Conservation (phyloP, 2,113 vertebrate genomes). For the Gobiocypris rarus region DNA sequence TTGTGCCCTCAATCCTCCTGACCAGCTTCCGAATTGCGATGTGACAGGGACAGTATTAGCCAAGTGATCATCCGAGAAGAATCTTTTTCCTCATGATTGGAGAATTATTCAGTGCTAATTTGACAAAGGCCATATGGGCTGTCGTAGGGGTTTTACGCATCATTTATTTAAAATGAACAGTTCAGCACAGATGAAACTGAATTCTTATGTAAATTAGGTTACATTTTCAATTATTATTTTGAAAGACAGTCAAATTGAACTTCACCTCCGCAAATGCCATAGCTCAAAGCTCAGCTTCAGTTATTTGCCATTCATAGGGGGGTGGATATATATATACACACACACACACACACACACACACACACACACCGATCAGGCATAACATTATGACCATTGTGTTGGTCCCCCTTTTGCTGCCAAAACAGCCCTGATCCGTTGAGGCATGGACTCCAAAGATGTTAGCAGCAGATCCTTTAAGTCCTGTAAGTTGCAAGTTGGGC, state of each 20-base stretch:
- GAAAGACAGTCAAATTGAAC: background rate
- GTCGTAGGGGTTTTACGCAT: background rate
- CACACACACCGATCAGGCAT: no score
- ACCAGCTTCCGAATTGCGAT: slow-evolving; percentile 9
- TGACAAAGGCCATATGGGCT: background rate
- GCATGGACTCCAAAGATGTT: no score
- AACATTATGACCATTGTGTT: no score
- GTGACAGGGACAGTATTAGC: background rate
- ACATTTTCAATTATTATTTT: slow-evolving; percentile 8
- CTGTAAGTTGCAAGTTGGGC: no score
- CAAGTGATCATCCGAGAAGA: background rate
- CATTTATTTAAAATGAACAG: background rate
- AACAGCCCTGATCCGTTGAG: no score
- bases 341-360: no score
- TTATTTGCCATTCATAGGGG: background rate
- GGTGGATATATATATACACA: no score
- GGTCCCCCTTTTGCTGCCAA: no score
- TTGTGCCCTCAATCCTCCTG: background rate
- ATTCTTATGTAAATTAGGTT: background rate
- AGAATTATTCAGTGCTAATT: background rate
- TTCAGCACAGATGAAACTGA: no score
- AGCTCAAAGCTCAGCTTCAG: background rate
- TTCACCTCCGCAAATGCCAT: background rate
- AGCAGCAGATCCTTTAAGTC: no score
- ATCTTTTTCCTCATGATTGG: background rate